These are phyloP conservation scores for Microtus ochrogaster DNA, from an alignment of 2,113 vertebrate species.

Conservation along the genomic window DNA sequence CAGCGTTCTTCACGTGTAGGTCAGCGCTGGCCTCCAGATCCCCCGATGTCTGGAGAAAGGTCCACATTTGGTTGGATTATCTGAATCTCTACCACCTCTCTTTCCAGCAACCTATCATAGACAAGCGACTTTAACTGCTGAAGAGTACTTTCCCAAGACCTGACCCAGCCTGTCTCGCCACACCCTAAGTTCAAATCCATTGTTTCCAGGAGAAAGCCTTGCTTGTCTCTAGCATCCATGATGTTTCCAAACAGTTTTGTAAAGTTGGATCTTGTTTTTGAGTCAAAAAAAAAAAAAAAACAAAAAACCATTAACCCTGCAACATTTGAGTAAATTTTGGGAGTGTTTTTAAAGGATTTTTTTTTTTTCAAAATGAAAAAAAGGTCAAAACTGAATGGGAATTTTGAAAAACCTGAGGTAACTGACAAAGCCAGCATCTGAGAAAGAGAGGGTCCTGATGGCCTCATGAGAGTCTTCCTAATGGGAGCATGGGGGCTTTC, in stretches of 20 bases:
- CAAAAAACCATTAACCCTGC: neutral
- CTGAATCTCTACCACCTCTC: neutral
- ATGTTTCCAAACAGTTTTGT: neutral
- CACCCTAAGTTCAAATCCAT: neutral
- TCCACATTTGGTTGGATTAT: neutral
- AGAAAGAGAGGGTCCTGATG: neutral
- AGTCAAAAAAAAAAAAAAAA: neutral
- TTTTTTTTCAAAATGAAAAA: neutral
- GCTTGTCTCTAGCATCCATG: neutral
- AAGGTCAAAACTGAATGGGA: neutral
- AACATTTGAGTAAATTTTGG: constrained; percentile 29
- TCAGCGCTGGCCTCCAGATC: neutral
- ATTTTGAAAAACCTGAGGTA: neutral
- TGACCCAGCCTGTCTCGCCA: neutral
- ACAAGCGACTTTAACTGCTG: neutral
- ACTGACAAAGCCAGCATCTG: neutral
- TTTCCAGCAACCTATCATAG: neutral
- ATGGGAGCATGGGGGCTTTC: neutral
- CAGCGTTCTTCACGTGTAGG: neutral
- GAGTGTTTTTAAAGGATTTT: neutral
- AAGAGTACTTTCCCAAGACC: neutral
- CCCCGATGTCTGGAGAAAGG: neutral
- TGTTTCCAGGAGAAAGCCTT: neutral
- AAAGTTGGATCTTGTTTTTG: neutral
- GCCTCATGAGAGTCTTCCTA: neutral